A percentile compares a stretch with the other conserved stretches of the same genome.
Conservation (phyloP, 1,140 invertebrate species). For the Amyelois transitella region DNA sequence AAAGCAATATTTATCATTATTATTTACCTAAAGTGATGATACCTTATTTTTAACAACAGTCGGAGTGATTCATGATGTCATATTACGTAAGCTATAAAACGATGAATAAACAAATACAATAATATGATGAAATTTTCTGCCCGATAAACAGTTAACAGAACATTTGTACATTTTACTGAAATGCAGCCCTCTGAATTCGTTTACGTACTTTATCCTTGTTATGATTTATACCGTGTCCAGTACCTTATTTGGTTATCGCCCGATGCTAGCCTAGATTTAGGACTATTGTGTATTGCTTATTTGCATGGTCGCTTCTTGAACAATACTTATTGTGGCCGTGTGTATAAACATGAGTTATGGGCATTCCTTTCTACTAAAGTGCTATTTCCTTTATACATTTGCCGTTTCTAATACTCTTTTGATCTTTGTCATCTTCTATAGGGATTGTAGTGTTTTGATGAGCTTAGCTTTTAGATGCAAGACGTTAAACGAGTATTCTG, state of each 20-base stretch:
- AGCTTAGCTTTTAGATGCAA: not conserved
- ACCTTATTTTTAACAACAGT: no score
- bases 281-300: slow-evolving; percentile 33
- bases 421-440: not conserved
- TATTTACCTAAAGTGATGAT: no score
- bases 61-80: no score
- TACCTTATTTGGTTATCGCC: slow-evolving; percentile 31
- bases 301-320: slow-evolving; percentile 37
- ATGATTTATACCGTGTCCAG: slow-evolving; percentile 31
- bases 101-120: no score
- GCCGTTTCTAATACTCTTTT: not conserved
- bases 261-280: slow-evolving; percentile 35
- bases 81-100: no score
- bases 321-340: slow-evolving; percentile 21
- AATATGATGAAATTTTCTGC: no score
- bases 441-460: not conserved
- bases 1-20: no score
- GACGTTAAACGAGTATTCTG: no score
- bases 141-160: no score
- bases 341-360: slow-evolving; percentile 5
- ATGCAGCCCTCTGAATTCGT: slow-evolving; percentile 9
- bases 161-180: not conserved
- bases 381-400: not conserved
- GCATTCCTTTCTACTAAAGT: not conserved
- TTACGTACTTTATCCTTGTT: slow-evolving; percentile 9